Evolutionary conservation across 1,140 invertebrate species (phyloP).

Genomic region (Anagrus nilaparvatae): DNA sequence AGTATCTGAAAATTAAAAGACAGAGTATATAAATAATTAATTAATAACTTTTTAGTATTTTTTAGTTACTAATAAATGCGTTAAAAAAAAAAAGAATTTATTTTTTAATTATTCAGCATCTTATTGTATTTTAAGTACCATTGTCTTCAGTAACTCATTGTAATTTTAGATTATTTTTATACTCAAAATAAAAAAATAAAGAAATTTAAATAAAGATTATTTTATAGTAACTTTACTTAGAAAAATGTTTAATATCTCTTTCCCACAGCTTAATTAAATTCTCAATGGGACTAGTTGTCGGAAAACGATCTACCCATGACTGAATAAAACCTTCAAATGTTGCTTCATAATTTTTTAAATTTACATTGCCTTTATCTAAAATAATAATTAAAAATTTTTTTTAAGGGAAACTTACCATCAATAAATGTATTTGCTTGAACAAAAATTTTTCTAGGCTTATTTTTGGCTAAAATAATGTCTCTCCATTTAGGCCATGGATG

Average conservation of each 20-base stretch:
- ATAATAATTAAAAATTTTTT: slow-evolving; percentile 11
- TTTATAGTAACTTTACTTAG: too few species aligned
- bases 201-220: too few species aligned
- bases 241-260: slow-evolving; percentile 34
- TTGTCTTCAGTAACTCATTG: too few species aligned
- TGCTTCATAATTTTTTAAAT: slow-evolving; percentile 62
- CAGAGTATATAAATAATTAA: too few species aligned
- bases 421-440: slow-evolving; percentile 74
- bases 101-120: too few species aligned
- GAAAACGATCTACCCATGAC: slow-evolving; percentile 74
- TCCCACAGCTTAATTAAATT: slow-evolving; percentile 45
- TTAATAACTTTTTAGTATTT: too few species aligned
- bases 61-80: too few species aligned
- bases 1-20: too few species aligned
- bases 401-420: slow-evolving; percentile 30
- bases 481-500: slow-evolving; percentile 71
- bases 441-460: slow-evolving; percentile 83
- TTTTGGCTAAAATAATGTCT: slow-evolving; percentile 76
- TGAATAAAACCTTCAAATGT: slow-evolving; percentile 65
- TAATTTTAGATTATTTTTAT: too few species aligned
- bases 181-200: too few species aligned
- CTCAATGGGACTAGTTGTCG: slow-evolving; percentile 41
- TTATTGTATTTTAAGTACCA: too few species aligned
- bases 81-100: too few species aligned
- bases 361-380: slow-evolving; percentile 35